Percentiles rank a stretch among this genome's conserved stretches.
phyloP scores from a whole-genome alignment of 2,797 vertebrate genomes.

The Gallinago nigripennis region DNA sequence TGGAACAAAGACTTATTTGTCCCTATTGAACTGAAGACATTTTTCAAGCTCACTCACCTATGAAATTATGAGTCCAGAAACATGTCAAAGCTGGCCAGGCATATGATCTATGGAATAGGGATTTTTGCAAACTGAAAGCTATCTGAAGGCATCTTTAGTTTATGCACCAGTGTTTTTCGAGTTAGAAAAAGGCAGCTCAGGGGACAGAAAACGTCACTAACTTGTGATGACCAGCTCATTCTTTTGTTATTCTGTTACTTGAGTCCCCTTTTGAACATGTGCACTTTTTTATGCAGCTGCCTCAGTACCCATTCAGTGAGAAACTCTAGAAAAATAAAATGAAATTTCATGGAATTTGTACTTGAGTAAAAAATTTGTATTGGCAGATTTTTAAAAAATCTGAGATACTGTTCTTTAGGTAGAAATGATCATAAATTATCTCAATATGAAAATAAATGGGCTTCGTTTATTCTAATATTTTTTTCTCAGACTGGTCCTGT shows the following conservation, averaged over 20 bases:
- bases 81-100: conserved; percentile 38
- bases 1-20: conserved; percentile 62
- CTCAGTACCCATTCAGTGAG: background rate
- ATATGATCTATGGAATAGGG: conserved; percentile 17
- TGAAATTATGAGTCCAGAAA: conserved; percentile 63
- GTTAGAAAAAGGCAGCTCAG: background rate
- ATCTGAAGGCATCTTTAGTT: conserved; percentile 26
- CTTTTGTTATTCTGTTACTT: conserved; percentile 2
- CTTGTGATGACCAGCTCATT: background rate
- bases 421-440: background rate
- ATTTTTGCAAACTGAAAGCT: conserved; percentile 41
- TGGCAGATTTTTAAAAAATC: background rate
- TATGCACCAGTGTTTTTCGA: conserved; percentile 2
- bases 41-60: conserved; percentile 60
- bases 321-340: background rate
- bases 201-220: conserved; percentile 18
- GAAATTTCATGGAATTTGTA: background rate
- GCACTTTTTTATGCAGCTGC: background rate
- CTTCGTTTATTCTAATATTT: background rate
- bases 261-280: background rate
- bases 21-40: background rate
- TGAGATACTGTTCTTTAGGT: background rate
- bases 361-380: background rate
- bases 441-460: background rate
- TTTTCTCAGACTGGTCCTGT: background rate